Conservation (phyloP, 2,888 invertebrate species). For the Anodontia alba region DNA sequence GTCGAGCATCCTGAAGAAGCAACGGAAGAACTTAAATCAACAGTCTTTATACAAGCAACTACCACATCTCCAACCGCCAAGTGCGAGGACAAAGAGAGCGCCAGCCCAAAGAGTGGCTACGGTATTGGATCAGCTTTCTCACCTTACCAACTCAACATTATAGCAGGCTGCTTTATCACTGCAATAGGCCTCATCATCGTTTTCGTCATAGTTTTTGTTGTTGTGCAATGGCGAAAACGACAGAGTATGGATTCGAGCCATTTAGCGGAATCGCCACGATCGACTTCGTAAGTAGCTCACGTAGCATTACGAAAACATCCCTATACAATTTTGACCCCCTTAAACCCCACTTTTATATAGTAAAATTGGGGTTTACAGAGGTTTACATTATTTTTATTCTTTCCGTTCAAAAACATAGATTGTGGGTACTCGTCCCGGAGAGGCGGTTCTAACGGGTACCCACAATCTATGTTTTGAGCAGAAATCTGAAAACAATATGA, state of each 20-base stretch:
- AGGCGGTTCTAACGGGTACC: no score
- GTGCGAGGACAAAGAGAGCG: not conserved
- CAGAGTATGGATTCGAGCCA: not conserved
- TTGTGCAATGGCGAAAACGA: not conserved
- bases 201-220: conserved; percentile 8
- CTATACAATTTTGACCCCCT: no score
- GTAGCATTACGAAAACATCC: no score
- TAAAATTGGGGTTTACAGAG: no score
- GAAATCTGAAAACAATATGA: no score
- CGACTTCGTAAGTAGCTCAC: conserved; percentile 1
- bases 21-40: no score
- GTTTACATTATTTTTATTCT: no score
- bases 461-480: no score
- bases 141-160: not conserved
- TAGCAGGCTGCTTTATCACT: conserved; percentile 11
- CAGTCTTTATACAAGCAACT: not conserved
- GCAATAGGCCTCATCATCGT: not conserved
- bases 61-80: not conserved
- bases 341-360: no score
- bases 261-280: not conserved
- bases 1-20: no score
- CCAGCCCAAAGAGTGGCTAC: not conserved
- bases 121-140: not conserved
- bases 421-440: no score
- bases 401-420: no score